A percentile compares a stretch with the other conserved stretches of the same genome.
These are phyloP conservation scores for Pedicia rivosa DNA, from an alignment of 2,888 invertebrate genomes.

Conservation along the genomic window DNA sequence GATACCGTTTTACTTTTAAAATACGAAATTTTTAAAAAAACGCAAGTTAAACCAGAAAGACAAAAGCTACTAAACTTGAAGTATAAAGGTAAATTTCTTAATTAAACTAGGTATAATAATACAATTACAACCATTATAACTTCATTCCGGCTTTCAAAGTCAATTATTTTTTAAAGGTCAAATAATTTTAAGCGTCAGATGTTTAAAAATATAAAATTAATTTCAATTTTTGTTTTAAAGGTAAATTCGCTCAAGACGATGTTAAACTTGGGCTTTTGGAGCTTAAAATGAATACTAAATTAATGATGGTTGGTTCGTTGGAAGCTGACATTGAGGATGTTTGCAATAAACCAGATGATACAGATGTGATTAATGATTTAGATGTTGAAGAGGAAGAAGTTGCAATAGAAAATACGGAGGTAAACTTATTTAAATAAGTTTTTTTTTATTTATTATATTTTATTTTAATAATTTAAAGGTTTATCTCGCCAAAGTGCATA, in stretches of 20 bases:
- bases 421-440: neutral
- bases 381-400: constrained; percentile 81
- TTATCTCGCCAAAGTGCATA: constrained; percentile 67
- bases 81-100: constrained; percentile 62
- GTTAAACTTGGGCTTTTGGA: constrained; percentile 57
- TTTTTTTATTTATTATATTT: neutral
- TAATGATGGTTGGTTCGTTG: constrained; percentile 94
- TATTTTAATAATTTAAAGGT: constrained; percentile 33
- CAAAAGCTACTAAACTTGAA: constrained; percentile 90
- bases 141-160: too few relatives aligned
- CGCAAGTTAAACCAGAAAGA: constrained; percentile 80
- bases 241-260: constrained; percentile 71
- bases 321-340: constrained; percentile 84
- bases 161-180: too few relatives aligned
- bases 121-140: too few relatives aligned
- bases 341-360: constrained; percentile 58
- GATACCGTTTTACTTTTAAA: constrained; percentile 70
- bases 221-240: constrained; percentile 30
- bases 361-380: constrained; percentile 80
- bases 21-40: constrained; percentile 68
- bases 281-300: constrained; percentile 73
- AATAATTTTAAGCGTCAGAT: too few relatives aligned
- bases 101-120: too few relatives aligned
- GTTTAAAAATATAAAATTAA: constrained; percentile 8
- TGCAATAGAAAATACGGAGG: constrained; percentile 41